These are phyloP conservation scores for Propsilocerus akamusi DNA, from an alignment of 1,140 invertebrate genomes.

Conservation along the genomic window DNA sequence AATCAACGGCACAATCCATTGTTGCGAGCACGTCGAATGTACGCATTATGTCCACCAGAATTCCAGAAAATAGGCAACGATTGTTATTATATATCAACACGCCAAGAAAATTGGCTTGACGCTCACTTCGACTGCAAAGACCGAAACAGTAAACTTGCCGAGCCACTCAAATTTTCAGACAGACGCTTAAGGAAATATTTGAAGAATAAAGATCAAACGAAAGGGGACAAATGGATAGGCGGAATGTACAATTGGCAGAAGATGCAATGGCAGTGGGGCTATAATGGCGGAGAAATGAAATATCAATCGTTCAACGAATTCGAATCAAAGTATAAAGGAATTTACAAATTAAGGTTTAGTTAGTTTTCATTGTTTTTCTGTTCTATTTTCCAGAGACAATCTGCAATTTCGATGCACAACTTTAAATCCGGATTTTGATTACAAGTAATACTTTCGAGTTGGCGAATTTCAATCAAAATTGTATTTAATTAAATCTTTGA, in stretches of 20 bases:
- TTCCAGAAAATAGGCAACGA: constrained; percentile 40
- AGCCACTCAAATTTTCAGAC: constrained; percentile 33
- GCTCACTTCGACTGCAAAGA: constrained; percentile 44
- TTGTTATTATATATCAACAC: constrained; percentile 41
- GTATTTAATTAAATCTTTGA: neutral
- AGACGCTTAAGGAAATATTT: constrained; percentile 32
- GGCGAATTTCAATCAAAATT: neutral
- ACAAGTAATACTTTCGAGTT: constrained; percentile 11
- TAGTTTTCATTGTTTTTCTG: neutral
- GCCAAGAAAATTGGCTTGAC: constrained; percentile 38
- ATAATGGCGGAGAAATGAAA: constrained; percentile 30
- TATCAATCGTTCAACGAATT: constrained; percentile 33
- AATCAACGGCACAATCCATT: neutral
- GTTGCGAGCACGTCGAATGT: constrained; percentile 13
- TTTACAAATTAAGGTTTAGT: neutral
- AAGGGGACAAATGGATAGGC: constrained; percentile 42
- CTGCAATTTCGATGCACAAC: constrained; percentile 36
- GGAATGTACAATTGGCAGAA: constrained; percentile 39
- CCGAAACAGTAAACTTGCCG: constrained; percentile 35
- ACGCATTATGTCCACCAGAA: constrained; percentile 31
- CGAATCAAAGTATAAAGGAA: constrained; percentile 12
- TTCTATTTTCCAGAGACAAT: constrained; percentile 13
- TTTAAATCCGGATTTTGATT: constrained; percentile 31
- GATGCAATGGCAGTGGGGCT: constrained; percentile 40
- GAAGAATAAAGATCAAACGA: constrained; percentile 26